Conservation (phyloP, 1,140 invertebrate genomes). For the Bursaphelenchus mucronatus region DNA sequence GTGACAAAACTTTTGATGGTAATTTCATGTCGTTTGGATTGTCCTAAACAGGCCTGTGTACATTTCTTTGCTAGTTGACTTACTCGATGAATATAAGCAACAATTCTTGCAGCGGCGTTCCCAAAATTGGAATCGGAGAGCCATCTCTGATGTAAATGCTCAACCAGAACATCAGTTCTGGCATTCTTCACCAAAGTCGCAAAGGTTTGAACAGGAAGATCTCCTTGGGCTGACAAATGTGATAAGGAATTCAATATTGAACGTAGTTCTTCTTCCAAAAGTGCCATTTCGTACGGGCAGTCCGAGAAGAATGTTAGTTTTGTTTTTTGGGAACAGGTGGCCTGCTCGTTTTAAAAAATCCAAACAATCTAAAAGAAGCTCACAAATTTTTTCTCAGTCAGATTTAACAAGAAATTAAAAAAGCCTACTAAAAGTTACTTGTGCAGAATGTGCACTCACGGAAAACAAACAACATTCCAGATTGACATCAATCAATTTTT, state of each 20-base stretch:
- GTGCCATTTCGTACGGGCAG: too few species aligned
- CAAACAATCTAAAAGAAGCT: too few species aligned
- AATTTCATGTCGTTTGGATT: conserved; percentile 13
- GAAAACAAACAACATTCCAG: too few species aligned
- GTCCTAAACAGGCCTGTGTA: neutral
- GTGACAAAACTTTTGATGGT: conserved; percentile 5
- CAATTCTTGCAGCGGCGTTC: conserved; percentile 8
- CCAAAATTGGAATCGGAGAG: conserved; percentile 13
- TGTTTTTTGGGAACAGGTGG: too few species aligned
- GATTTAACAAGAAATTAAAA: too few species aligned
- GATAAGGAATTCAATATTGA: conserved; percentile 12
- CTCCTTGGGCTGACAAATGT: conserved; percentile 9
- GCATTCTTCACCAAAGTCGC: conserved; percentile 4
- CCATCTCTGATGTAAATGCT: conserved; percentile 19
- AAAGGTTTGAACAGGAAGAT: conserved; percentile 17
- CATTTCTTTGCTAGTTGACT: conserved; percentile 1
- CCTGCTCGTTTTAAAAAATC: too few species aligned
- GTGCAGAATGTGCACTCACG: too few species aligned
- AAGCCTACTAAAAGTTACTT: too few species aligned
- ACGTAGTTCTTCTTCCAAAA: conserved; percentile 6
- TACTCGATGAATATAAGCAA: conserved; percentile 2
- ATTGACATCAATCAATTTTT: too few species aligned
- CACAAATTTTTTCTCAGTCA: too few species aligned
- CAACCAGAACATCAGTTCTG: conserved; percentile 4
- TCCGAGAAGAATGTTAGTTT: too few species aligned